phyloP scores from a whole-genome alignment of 2,797 vertebrate species.

The Mus spretus region DNA sequence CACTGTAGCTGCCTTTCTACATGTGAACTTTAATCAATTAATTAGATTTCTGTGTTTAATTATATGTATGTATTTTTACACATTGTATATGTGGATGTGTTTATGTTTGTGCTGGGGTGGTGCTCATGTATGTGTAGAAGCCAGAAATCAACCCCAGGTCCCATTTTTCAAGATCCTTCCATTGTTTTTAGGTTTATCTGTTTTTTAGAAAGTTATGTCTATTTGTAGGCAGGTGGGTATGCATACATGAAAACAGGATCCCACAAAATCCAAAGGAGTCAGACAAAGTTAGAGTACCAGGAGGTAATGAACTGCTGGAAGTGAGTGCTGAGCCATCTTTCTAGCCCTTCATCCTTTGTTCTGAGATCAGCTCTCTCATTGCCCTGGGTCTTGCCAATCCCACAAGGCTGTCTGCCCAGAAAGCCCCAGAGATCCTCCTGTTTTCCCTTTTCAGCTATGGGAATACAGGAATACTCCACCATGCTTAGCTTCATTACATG shows the following conservation, averaged over 20 bases:
- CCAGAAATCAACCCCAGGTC: not conserved
- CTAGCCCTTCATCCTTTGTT: not conserved
- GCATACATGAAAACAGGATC: not conserved
- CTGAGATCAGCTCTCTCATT: not conserved
- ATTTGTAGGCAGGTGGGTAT: too few relatives aligned
- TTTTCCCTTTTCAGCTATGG: not conserved
- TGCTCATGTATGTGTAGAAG: not conserved
- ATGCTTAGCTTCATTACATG: not conserved
- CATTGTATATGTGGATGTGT: not conserved
- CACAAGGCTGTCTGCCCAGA: not conserved
- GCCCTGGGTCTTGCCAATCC: not conserved
- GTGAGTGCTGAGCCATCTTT: not conserved
- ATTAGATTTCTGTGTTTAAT: not conserved
- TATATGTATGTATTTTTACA: not conserved
- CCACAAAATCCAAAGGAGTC: not conserved
- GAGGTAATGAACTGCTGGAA: not conserved
- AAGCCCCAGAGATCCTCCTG: too few relatives aligned
- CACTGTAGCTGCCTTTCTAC: not conserved
- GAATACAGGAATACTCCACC: too few relatives aligned
- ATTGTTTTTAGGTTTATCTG: not conserved
- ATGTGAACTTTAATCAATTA: not conserved
- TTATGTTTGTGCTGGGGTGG: not conserved
- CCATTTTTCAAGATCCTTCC: not conserved
- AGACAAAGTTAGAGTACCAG: too few relatives aligned
- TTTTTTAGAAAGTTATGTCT: not conserved